Conservation (phyloP, 2,888 invertebrate species). For the Dryobota labecula region DNA sequence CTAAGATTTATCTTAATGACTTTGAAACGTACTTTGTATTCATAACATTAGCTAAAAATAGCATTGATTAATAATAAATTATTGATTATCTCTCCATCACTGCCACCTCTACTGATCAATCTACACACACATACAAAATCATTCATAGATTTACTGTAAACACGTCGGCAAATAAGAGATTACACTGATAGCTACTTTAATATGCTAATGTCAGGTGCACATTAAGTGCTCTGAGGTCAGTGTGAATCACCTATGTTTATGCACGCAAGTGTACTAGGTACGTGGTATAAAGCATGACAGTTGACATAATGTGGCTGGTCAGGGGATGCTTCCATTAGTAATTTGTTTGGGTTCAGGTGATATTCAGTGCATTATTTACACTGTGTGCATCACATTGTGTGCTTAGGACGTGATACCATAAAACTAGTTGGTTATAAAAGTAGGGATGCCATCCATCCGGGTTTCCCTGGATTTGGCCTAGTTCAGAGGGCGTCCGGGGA, state of each 20-base stretch:
- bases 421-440: neutral
- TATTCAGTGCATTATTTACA: neutral
- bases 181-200: conserved; percentile 34
- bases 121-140: neutral
- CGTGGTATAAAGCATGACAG: neutral
- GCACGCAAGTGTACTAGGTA: conserved; percentile 24
- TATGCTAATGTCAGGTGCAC: conserved; percentile 50
- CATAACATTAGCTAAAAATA: conserved; percentile 10
- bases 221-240: conserved; percentile 48
- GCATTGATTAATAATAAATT: neutral
- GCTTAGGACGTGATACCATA: neutral
- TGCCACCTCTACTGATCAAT: neutral
- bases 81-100: conserved; percentile 5
- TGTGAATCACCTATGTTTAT: conserved; percentile 55
- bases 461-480: no score
- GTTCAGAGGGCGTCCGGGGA: no score
- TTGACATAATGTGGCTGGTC: neutral
- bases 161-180: conserved; percentile 35
- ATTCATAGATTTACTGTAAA: conserved; percentile 18
- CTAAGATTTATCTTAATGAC: conserved; percentile 7
- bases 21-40: conserved; percentile 8
- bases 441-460: no score
- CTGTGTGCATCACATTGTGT: neutral
- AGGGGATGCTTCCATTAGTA: conserved; percentile 27
- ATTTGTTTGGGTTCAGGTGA: conserved; percentile 2